A percentile compares a stretch with the other conserved stretches of the same genome.
Evolutionary conservation across 2,888 invertebrate genomes (phyloP).

Genomic region (Aromia moschata): DNA sequence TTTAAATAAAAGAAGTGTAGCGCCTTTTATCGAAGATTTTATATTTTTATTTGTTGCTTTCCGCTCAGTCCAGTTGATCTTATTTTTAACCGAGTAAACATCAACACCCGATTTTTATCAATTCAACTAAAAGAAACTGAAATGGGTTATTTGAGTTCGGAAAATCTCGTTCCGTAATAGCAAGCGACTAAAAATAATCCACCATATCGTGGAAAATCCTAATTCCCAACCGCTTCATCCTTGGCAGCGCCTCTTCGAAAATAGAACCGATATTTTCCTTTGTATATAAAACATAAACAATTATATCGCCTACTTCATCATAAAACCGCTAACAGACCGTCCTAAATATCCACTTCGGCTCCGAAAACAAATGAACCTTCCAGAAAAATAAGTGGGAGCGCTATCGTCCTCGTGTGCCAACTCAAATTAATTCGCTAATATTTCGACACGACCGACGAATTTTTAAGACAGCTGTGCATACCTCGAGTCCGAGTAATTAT

Average conservation of each 20-base stretch:
- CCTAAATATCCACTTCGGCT: background rate
- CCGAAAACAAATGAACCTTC: background rate
- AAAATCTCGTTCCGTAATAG: background rate
- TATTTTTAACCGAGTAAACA: background rate
- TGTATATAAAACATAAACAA: background rate
- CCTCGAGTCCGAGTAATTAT: background rate
- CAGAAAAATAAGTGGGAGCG: background rate
- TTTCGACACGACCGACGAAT: conserved; percentile 12
- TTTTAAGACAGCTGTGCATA: conserved; percentile 10
- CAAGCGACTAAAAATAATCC: conserved; percentile 2
- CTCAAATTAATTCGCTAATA: background rate
- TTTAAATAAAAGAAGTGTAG: too few relatives aligned
- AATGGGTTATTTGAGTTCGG: background rate
- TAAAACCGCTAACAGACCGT: background rate
- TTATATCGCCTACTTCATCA: background rate
- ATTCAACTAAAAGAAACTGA: background rate
- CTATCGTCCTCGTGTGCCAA: background rate
- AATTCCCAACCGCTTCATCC: background rate
- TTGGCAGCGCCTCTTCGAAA: background rate
- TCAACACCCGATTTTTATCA: background rate
- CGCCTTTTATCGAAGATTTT: too few relatives aligned
- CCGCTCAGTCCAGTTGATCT: background rate
- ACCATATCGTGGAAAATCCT: background rate
- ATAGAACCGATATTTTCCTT: background rate
- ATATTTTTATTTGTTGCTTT: too few relatives aligned